Evolutionary conservation across 2,113 vertebrate species (phyloP), one percentile per base, ranked within the genome.

Genomic region (Coturnix japonica): DNA sequence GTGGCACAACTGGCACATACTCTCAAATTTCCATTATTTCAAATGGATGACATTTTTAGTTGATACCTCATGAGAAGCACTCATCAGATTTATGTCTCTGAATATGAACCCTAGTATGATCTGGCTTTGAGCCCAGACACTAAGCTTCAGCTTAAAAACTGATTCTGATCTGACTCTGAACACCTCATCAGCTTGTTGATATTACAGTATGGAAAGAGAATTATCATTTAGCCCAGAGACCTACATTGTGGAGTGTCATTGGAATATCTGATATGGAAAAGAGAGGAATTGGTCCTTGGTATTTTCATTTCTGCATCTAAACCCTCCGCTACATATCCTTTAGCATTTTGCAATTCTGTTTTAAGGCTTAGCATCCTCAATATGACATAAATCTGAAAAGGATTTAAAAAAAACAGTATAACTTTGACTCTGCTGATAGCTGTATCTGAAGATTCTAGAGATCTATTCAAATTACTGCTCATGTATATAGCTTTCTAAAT

Each of bases 11-110:
- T 54, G 35, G 15, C 35, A 72, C 16, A 43, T 85, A 57, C 15
- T 76, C 7, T 80, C 46, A 66, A 1, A 8, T 70, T 84, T 73
- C 20, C 30, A 37, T 79, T 89, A 75, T 72, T 91, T 61, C 39
- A 79, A 73, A 53, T 44, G 13, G 33, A 28, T 71, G 17, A 47
- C 1, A 53, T 86, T 89, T 92, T 91, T 18, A 73, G 49, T 28
- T 82, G 23, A 60, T 66, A 66, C 22, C 5, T 76, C 85, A 35
- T 84, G 41, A 81, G 74, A 84, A 79, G 18, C 21, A 2, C 23
- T 87, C 16, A 41, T 87, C 23, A 54, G 66, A 73, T 87, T 91
- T 87, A 30, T 79, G 41, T 63, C 54, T 79, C 31, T 82, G 54
- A 82, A 59, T 82, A 76, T 19, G 59, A 95, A 35, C 10, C 10